These are phyloP conservation scores for Suillia variegata DNA, from an alignment of 2,888 invertebrate species.

Conservation along the genomic window DNA sequence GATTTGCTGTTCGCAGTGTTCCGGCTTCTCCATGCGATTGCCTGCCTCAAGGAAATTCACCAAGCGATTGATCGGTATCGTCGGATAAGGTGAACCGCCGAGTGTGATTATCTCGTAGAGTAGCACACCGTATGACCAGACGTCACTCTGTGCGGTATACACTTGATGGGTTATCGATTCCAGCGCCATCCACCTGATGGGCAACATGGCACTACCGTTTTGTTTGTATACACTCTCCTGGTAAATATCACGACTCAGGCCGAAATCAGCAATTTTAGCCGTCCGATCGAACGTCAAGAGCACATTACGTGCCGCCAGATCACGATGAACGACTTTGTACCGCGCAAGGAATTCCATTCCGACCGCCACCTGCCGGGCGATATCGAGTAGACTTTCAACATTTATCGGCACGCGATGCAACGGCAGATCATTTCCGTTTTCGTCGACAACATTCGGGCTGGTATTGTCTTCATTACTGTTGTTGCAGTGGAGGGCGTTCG, in stretches of 20 bases:
- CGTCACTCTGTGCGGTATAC: constrained; percentile 84
- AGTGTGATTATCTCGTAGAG: constrained; percentile 87
- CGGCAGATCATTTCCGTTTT: neutral
- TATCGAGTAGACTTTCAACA: constrained; percentile 72
- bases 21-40: constrained; percentile 80
- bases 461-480: no score
- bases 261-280: constrained; percentile 88
- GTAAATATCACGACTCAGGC: constrained; percentile 81
- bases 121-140: constrained; percentile 89
- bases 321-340: constrained; percentile 83
- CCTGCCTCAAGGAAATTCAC: constrained; percentile 73
- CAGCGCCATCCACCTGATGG: constrained; percentile 88
- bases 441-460: neutral
- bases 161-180: constrained; percentile 83
- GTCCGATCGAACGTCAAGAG: constrained; percentile 78
- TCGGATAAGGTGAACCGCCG: constrained; percentile 82
- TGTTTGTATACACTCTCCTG: constrained; percentile 83
- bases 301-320: constrained; percentile 85
- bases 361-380: constrained; percentile 80
- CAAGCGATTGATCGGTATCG: constrained; percentile 71
- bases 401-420: constrained; percentile 41
- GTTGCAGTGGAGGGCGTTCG: constrained; percentile 7
- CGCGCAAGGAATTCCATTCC: constrained; percentile 87
- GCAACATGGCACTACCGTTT: constrained; percentile 77
- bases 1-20: constrained; percentile 73